A percentile compares a stretch with the other conserved stretches of the same genome.
phyloP scores from a whole-genome alignment of 2,797 vertebrate species.

The Ibycter americanus region DNA sequence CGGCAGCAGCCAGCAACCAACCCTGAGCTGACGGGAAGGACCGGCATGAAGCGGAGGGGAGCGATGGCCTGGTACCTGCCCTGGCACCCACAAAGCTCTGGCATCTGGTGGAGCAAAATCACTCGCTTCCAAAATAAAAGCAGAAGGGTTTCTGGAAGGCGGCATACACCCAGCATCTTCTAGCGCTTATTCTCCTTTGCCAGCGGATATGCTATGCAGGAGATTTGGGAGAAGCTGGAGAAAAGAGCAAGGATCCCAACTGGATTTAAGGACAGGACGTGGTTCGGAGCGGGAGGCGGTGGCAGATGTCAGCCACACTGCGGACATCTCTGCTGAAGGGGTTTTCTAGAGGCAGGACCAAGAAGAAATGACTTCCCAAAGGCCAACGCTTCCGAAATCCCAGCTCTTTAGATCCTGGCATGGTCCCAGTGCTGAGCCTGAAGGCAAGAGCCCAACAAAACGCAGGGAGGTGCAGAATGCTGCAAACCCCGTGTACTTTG shows the following conservation, averaged over 20 bases:
- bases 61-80: background rate
- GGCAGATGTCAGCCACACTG: background rate
- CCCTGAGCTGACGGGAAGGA: background rate
- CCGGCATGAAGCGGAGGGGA: fast-evolving
- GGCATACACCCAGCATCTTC: too few relatives aligned
- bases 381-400: fast-evolving
- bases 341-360: background rate
- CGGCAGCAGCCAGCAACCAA: background rate
- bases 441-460: background rate
- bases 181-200: background rate
- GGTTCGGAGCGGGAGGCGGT: fast-evolving
- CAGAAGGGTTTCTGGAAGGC: background rate
- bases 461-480: background rate
- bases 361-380: background rate
- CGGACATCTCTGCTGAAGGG: background rate
- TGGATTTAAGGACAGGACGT: background rate
- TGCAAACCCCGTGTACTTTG: fast-evolving
- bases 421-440: fast-evolving
- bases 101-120: background rate
- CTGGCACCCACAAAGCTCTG: background rate
- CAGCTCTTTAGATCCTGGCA: background rate
- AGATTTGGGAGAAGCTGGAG: background rate
- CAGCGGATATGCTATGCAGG: fast-evolving
- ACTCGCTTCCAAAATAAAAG: background rate
- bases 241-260: background rate